Percentiles rank a stretch among this genome's conserved stretches.
phyloP scores from a whole-genome alignment of 2,797 vertebrate species.

The Leptatherina wallacei region DNA sequence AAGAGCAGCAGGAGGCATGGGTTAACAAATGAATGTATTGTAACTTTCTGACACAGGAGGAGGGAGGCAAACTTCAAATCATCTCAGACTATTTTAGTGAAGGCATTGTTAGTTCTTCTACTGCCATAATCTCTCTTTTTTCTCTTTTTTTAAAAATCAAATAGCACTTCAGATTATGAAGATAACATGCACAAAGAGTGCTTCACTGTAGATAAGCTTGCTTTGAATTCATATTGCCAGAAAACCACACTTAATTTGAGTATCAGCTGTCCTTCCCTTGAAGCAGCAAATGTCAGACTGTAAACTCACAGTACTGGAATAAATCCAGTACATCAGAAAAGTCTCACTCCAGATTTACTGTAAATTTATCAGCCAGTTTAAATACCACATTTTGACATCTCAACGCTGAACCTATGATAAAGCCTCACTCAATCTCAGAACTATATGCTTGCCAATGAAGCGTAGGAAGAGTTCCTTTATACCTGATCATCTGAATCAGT shows the following conservation, averaged over 20 bases:
- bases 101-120: conserved; percentile 24
- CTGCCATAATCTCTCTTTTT: conserved; percentile 18
- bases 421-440: conserved; percentile 5
- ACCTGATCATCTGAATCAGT: conserved; percentile 15
- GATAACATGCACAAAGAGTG: conserved; percentile 11
- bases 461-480: conserved; percentile 20
- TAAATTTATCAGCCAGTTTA: conserved; percentile 11
- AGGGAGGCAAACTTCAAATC: conserved; percentile 11
- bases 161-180: conserved; percentile 34
- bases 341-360: neutral
- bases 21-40: conserved; percentile 41
- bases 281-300: conserved; percentile 50
- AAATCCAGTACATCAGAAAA: conserved; percentile 24
- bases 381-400: conserved; percentile 14
- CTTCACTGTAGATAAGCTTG: conserved; percentile 24
- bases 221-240: conserved; percentile 39
- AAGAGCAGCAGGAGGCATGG: conserved; percentile 42
- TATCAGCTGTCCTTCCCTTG: conserved; percentile 37
- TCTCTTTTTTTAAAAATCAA: conserved; percentile 19
- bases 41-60: conserved; percentile 33
- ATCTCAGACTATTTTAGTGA: conserved; percentile 33
- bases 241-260: too few species aligned
- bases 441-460: conserved; percentile 22
- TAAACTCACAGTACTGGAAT: conserved; percentile 18
- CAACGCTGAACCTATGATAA: neutral